Percentiles rank a stretch among this genome's conserved stretches.
Evolutionary conservation across 2,888 invertebrate genomes (phyloP).

Genomic region (Sycophila texana): DNA sequence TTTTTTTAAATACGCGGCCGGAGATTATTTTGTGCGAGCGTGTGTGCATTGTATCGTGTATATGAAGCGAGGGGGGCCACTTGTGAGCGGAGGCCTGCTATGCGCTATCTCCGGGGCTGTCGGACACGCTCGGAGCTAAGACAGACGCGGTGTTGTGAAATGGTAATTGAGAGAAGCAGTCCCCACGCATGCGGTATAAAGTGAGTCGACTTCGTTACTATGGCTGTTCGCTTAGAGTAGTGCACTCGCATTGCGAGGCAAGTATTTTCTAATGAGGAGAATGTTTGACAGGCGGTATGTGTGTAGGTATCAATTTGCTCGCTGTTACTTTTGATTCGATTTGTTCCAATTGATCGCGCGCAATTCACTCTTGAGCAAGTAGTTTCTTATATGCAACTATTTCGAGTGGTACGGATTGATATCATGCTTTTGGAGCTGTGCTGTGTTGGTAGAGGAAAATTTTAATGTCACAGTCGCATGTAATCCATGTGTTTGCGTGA

Average conservation of each 20-base stretch:
- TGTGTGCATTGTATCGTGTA: background rate
- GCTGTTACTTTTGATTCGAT: background rate
- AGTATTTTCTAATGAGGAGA: background rate
- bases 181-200: conserved; percentile 28
- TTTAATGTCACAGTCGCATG: no score
- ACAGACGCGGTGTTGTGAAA: conserved; percentile 50
- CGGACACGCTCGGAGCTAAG: background rate
- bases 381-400: background rate
- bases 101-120: background rate
- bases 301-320: background rate
- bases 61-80: background rate
- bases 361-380: background rate
- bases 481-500: no score
- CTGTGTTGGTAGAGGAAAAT: no score
- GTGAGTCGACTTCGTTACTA: conserved; percentile 54
- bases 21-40: no score
- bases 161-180: conserved; percentile 32
- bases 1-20: no score
- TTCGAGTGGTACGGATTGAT: background rate
- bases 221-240: conserved; percentile 41
- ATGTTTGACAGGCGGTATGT: no score
- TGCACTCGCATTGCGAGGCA: background rate
- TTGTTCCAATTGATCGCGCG: background rate
- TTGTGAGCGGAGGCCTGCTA: conserved; percentile 6
- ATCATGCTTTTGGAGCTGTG: background rate